Conservation (phyloP, 2,797 vertebrate species). For the Coregonus suidteri region DNA sequence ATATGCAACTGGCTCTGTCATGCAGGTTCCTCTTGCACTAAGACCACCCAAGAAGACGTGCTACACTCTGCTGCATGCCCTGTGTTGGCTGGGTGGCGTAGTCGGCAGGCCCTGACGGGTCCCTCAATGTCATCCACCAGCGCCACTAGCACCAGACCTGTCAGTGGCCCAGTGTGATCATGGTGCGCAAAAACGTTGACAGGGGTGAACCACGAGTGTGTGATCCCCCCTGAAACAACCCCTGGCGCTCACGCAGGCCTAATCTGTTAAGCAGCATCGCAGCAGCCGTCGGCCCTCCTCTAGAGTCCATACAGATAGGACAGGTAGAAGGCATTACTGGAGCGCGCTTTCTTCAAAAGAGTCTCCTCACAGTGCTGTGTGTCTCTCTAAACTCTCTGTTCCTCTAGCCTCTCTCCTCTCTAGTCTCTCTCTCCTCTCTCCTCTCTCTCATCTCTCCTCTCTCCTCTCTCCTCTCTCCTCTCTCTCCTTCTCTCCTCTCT, state of each 20-base stretch:
- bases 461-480: too few species aligned
- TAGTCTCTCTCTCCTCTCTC: neutral
- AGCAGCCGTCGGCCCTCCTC: slow-evolving; percentile 54
- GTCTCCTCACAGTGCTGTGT: slow-evolving; percentile 39
- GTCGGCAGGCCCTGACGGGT: slow-evolving; percentile 23
- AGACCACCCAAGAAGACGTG: slow-evolving; percentile 49
- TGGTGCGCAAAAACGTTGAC: slow-evolving; percentile 61
- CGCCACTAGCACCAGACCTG: slow-evolving; percentile 55
- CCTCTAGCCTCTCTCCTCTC: neutral
- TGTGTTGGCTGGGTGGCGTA: slow-evolving; percentile 29
- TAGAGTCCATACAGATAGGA: slow-evolving; percentile 65
- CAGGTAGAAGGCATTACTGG: slow-evolving; percentile 75
- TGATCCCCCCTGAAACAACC: slow-evolving; percentile 43
- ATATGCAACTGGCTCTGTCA: slow-evolving; percentile 68
- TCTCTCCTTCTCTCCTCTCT: too few species aligned
- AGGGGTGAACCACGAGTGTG: slow-evolving; percentile 66
- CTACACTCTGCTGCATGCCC: slow-evolving; percentile 56
- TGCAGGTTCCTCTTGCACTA: slow-evolving; percentile 59
- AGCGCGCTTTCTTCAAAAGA: slow-evolving; percentile 72
- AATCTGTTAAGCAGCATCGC: slow-evolving; percentile 68
- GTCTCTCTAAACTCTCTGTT: slow-evolving; percentile 29
- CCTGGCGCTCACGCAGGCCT: slow-evolving; percentile 56
- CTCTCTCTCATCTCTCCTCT: too few species aligned
- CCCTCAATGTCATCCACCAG: slow-evolving; percentile 46
- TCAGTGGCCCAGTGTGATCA: slow-evolving; percentile 57